phyloP scores from a whole-genome alignment of 2,797 vertebrate species.

The Ataeniobius toweri region DNA sequence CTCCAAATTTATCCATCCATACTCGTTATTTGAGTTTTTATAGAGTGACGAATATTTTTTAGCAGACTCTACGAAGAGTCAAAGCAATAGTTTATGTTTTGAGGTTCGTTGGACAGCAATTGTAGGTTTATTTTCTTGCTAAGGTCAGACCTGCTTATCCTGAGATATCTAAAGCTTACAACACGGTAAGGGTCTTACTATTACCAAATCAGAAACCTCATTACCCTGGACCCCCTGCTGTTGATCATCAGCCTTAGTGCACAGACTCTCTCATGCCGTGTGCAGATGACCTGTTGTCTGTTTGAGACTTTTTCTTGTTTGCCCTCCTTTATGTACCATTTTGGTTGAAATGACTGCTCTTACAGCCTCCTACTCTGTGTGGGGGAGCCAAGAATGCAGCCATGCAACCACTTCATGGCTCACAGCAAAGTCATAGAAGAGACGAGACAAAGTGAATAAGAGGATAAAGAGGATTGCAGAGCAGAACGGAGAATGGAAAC shows the following conservation, averaged over 20 bases:
- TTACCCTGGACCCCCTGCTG: constrained; percentile 74
- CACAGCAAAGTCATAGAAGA: background rate
- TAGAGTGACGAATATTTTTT: background rate
- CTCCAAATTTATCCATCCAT: background rate
- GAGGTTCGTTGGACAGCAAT: constrained; percentile 7
- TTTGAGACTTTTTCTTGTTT: constrained; percentile 6
- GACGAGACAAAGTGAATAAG: constrained; percentile 31
- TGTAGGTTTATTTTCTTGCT: constrained; percentile 11
- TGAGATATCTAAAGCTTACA: constrained; percentile 43
- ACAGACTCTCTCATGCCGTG: background rate
- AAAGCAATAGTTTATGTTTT: background rate
- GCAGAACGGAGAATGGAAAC: background rate
- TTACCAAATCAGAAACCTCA: constrained; percentile 60
- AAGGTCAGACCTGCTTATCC: constrained; percentile 54
- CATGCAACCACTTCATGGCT: constrained; percentile 1
- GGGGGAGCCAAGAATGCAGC: constrained; percentile 28
- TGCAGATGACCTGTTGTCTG: constrained; percentile 1
- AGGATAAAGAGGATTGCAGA: constrained; percentile 21
- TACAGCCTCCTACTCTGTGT: constrained; percentile 19
- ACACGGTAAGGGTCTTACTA: constrained; percentile 44
- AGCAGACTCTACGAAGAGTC: background rate
- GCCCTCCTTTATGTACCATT: constrained; percentile 24
- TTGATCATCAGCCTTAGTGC: constrained; percentile 14
- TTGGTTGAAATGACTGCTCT: constrained; percentile 28
- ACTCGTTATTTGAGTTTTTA: background rate